A percentile compares a stretch with the other conserved stretches of the same genome.
These are phyloP conservation scores for Atethmia centrago DNA, from an alignment of 2,888 invertebrate species.

Conservation along the genomic window DNA sequence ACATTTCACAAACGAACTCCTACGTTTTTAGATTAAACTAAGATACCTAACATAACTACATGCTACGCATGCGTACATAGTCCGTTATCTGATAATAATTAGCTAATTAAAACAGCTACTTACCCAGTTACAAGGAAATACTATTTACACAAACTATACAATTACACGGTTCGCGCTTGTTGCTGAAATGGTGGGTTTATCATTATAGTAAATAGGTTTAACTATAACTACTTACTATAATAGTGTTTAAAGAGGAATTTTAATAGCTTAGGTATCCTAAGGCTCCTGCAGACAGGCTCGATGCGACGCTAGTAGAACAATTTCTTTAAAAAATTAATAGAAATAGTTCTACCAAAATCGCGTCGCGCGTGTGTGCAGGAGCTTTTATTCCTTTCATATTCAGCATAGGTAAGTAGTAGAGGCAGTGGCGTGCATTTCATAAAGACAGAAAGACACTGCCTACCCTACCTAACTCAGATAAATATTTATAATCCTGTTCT, in stretches of 20 bases:
- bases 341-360: too few relatives aligned
- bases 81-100: constrained; percentile 53
- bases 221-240: constrained; percentile 6
- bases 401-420: background rate
- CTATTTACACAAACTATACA: constrained; percentile 47
- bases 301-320: too few relatives aligned
- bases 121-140: constrained; percentile 44
- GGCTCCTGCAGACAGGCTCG: too few relatives aligned
- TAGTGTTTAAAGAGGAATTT: constrained; percentile 4
- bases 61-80: constrained; percentile 17
- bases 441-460: too few relatives aligned
- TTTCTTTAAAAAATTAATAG: too few relatives aligned
- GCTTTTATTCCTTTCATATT: background rate
- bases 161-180: constrained; percentile 32
- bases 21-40: constrained; percentile 21
- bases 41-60: constrained; percentile 36
- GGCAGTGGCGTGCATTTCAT: too few relatives aligned
- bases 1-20: constrained; percentile 6
- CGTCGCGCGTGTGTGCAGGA: too few relatives aligned
- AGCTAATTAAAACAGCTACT: constrained; percentile 49
- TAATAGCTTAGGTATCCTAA: background rate
- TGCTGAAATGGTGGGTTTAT: constrained; percentile 27
- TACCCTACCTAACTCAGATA: too few relatives aligned
- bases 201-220: constrained; percentile 23
- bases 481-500: too few relatives aligned